A percentile compares a stretch with the other conserved stretches of the same genome.
phyloP scores from a whole-genome alignment of 2,113 vertebrate genomes.

The Spilogale gracilis region DNA sequence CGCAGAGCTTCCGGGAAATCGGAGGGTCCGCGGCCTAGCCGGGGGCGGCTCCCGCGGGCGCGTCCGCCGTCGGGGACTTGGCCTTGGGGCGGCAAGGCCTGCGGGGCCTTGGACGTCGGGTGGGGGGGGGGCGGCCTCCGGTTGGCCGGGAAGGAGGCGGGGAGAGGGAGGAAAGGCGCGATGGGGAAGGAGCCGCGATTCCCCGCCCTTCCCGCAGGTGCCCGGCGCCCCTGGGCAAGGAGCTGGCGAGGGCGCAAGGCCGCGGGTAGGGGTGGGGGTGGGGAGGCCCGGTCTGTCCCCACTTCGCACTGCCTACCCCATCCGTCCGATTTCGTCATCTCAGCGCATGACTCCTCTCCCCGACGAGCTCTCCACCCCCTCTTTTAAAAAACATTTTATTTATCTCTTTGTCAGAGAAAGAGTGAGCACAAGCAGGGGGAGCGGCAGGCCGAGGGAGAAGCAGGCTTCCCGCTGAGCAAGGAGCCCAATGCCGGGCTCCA shows the following conservation, averaged over 20 bases:
- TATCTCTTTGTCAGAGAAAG: background rate
- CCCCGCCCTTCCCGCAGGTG: conserved; percentile 67
- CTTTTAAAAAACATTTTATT: background rate
- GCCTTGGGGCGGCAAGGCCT: background rate
- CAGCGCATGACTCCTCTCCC: background rate
- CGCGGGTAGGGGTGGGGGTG: background rate
- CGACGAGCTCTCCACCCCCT: background rate
- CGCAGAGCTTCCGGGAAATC: conserved; percentile 55
- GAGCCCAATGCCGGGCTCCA: background rate
- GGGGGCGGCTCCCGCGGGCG: background rate
- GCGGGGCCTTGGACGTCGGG: background rate
- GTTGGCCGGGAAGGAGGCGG: conserved; percentile 51
- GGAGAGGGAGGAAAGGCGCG: conserved; percentile 51
- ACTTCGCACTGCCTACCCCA: background rate
- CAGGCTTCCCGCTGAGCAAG: background rate
- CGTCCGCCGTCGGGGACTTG: background rate
- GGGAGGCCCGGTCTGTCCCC: background rate
- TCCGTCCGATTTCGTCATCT: background rate
- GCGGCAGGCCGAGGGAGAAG: background rate
- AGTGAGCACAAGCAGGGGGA: background rate
- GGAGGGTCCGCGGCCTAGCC: background rate
- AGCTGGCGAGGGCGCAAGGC: background rate
- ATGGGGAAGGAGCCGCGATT: conserved; percentile 1
- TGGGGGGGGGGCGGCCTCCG: background rate
- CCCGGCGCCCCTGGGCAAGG: background rate